phyloP scores from a whole-genome alignment of 2,888 invertebrate genomes.

The Apotomis betuletana region DNA sequence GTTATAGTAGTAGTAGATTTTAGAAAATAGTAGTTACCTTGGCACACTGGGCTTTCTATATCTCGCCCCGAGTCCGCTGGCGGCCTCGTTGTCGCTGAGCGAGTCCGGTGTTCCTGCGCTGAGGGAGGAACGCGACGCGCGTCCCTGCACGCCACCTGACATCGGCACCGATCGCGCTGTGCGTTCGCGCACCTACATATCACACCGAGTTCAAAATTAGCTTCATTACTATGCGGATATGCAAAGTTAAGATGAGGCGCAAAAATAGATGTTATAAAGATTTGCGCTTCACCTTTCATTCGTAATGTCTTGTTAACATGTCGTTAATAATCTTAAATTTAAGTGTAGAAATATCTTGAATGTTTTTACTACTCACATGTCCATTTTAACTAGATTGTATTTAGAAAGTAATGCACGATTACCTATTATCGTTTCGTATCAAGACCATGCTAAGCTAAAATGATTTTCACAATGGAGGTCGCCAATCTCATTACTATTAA shows the following conservation, averaged over 20 bases:
- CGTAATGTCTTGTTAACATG: not conserved
- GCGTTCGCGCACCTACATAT: conserved; percentile 93
- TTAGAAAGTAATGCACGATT: conserved; percentile 12
- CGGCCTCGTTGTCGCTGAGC: conserved; percentile 93
- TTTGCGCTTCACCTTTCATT: not conserved
- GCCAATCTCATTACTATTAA: conserved; percentile 55
- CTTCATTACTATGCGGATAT: not conserved
- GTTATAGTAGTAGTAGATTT: not conserved
- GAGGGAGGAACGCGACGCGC: conserved; percentile 89
- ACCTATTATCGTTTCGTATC: conserved; percentile 10
- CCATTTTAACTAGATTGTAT: conserved; percentile 8
- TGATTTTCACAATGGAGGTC: conserved; percentile 51
- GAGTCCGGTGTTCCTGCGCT: conserved; percentile 96
- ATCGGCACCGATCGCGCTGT: conserved; percentile 96
- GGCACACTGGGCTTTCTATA: conserved; percentile 87
- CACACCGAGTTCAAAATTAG: conserved; percentile 19
- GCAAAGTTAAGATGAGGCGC: not conserved
- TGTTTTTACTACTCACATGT: not conserved
- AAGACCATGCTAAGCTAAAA: conserved; percentile 65
- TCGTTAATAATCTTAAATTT: not conserved
- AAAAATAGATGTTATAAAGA: not conserved
- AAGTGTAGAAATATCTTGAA: not conserved
- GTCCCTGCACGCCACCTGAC: conserved; percentile 83
- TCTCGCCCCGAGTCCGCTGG: conserved; percentile 87
- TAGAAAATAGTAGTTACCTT: conserved; percentile 56